These are phyloP conservation scores for Phalloptychus januarius DNA, from an alignment of 2,797 vertebrate species.

Conservation along the genomic window DNA sequence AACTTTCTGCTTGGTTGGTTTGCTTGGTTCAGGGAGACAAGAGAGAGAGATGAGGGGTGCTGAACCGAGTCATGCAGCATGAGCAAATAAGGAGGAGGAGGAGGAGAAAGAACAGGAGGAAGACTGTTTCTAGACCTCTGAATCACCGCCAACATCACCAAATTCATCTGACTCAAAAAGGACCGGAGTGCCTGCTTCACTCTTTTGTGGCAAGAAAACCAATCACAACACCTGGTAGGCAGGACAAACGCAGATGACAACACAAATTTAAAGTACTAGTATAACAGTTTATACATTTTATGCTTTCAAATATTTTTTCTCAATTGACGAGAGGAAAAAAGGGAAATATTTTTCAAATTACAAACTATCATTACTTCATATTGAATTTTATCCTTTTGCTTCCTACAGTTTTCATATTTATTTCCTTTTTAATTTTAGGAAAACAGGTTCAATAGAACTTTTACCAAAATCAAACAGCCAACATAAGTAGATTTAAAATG, in stretches of 20 bases:
- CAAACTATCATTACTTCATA: background rate
- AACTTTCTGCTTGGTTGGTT: conserved; percentile 70
- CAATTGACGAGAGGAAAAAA: background rate
- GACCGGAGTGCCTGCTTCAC: conserved; percentile 8
- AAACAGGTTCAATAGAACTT: background rate
- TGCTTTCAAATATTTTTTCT: background rate
- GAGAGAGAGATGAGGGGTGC: conserved; percentile 48
- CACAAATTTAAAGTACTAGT: background rate
- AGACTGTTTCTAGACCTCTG: conserved; percentile 45
- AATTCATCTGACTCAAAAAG: conserved; percentile 41
- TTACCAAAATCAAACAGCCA: background rate
- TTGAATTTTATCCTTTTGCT: background rate
- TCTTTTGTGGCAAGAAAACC: conserved; percentile 12
- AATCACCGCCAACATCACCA: conserved; percentile 44
- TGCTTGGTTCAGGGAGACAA: conserved; percentile 44
- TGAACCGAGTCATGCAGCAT: conserved; percentile 40
- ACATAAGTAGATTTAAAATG: background rate
- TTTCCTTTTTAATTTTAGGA: background rate
- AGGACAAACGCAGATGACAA: background rate
- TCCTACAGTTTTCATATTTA: background rate
- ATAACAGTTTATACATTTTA: background rate
- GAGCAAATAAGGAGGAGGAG: conserved; percentile 33
- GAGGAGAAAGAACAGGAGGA: conserved; percentile 22
- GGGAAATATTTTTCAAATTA: background rate
- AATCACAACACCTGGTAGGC: conserved; percentile 15